These are phyloP conservation scores for Archaeoteleia sp. DNA, from an alignment of 2,888 invertebrate genomes.

Conservation along the genomic window DNA sequence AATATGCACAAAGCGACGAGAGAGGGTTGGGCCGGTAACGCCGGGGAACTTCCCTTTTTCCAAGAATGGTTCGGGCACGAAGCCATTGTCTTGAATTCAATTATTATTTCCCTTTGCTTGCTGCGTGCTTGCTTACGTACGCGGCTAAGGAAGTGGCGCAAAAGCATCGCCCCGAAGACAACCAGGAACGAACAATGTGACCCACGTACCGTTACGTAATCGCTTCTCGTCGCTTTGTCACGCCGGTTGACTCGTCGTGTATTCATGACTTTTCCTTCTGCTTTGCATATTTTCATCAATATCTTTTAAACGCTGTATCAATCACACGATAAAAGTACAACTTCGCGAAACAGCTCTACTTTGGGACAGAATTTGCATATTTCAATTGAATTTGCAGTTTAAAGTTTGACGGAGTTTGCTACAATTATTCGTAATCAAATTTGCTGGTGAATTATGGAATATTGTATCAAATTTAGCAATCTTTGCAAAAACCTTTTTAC, in stretches of 20 bases:
- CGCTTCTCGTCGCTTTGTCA: conserved; percentile 45
- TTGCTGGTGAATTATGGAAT: too few species aligned
- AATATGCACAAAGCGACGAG: conserved; percentile 4
- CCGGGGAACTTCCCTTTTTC: conserved; percentile 16
- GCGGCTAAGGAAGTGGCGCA: conserved; percentile 28
- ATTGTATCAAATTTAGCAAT: too few species aligned
- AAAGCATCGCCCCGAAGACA: conserved; percentile 34
- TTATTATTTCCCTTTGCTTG: conserved; percentile 28
- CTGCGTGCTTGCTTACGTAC: conserved; percentile 5
- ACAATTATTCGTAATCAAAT: too few species aligned
- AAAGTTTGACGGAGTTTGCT: too few species aligned
- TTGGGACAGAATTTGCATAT: too few species aligned
- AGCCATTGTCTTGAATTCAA: conserved; percentile 45
- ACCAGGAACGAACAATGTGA: conserved; percentile 36
- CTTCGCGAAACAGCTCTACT: conserved; percentile 4
- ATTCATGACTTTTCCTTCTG: conserved; percentile 36
- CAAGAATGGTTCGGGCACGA: conserved; percentile 12
- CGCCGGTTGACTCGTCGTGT: conserved; percentile 26
- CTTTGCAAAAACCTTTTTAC: too few species aligned
- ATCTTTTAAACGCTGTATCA: conserved; percentile 23
- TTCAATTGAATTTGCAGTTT: too few species aligned
- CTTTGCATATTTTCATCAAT: conserved; percentile 23
- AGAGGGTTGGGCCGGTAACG: conserved; percentile 11
- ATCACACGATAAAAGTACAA: conserved; percentile 16
- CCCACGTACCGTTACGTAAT: conserved; percentile 41